Base-by-base conservation (phyloP, 2,888 invertebrate species). In the Bellardia bayeri region DNA sequence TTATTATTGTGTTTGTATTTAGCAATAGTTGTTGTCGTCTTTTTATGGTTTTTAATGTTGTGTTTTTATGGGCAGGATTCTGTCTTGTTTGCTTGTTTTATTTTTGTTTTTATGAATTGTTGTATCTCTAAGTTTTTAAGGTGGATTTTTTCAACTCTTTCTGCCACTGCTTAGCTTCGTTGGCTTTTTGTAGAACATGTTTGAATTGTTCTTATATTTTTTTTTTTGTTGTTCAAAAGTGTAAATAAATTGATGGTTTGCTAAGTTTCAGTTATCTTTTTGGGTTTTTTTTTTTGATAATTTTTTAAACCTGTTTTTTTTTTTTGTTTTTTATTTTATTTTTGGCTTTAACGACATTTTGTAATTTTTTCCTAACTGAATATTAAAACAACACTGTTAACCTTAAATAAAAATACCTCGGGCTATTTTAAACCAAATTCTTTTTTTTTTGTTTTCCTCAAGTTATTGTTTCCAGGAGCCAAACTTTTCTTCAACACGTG, bases 171-270 rank as follows among this genome's bases (percentile, higher is more conserved):
- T 51, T 16, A 23, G 1, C 30, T 40, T 30, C 14, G 3, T 3
- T 56, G 40, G 16, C 66, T 49, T 79, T 79, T 23, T 58, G 2
- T 40, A 9, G 13, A 45, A 13, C 13, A 13, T 45, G 45, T 2
- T 56, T 33, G 33, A 33, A 37, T 3, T 23, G 64, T 54, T 54
- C 9, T 13, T 23, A 23, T 54, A 4, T 71, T 14, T 5, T n/a
- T 11, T 71, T 14, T 5, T 9, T 33, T 64, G 14, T 64, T 68
- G 30, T 37, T 13, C 49, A 2, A 42, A 61, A 51, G 68, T 68
- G 68, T 58, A 75, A 51, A 68, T 51, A 75, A 75, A 37, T 75
- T 61, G 49, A 68, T 61, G 37, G 49, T 11, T 61, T 75, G 61
- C 40, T 75, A 45, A 66, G 58, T 58, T 56, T 58, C 33, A 30